Evolutionary conservation across 2,113 vertebrate species (phyloP).

Genomic region (Bombycilla garrulus): DNA sequence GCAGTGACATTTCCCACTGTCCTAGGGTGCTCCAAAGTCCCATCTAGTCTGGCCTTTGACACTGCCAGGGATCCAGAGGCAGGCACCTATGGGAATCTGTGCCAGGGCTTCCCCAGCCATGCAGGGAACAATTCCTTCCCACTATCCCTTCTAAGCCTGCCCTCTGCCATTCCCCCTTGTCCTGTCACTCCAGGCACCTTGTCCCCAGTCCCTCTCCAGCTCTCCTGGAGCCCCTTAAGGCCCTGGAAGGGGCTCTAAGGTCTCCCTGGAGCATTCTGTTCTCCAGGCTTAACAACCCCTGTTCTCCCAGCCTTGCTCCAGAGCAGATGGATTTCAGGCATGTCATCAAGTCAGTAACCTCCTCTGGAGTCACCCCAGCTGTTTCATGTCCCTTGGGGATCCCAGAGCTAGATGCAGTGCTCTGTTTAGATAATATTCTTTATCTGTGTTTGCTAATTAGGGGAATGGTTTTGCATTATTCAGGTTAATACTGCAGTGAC

Average conservation of each 20-base stretch:
- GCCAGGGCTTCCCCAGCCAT: accelerated
- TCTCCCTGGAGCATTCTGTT: not conserved
- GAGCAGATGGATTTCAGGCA: not conserved
- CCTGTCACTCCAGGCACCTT: not conserved
- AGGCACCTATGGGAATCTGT: not conserved
- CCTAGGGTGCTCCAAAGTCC: no score
- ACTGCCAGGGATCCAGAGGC: not conserved
- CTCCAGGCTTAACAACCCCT: not conserved
- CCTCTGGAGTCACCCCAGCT: not conserved
- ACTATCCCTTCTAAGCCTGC: accelerated
- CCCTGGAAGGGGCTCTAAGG: not conserved
- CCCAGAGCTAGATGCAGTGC: not conserved
- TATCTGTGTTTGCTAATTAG: accelerated
- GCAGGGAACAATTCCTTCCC: accelerated
- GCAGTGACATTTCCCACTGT: accelerated
- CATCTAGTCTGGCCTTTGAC: accelerated
- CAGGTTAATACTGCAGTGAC: not conserved
- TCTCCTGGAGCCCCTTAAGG: not conserved
- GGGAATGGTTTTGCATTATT: not conserved
- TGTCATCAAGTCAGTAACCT: not conserved
- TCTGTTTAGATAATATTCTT: not conserved
- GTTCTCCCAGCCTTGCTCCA: not conserved
- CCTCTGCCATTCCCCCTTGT: not conserved
- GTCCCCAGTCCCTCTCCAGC: not conserved
- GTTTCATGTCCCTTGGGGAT: not conserved